Evolutionary conservation across 2,113 vertebrate genomes (phyloP), one percentile per base, ranked within the genome.

Genomic region (Ammodytes dubius): DNA sequence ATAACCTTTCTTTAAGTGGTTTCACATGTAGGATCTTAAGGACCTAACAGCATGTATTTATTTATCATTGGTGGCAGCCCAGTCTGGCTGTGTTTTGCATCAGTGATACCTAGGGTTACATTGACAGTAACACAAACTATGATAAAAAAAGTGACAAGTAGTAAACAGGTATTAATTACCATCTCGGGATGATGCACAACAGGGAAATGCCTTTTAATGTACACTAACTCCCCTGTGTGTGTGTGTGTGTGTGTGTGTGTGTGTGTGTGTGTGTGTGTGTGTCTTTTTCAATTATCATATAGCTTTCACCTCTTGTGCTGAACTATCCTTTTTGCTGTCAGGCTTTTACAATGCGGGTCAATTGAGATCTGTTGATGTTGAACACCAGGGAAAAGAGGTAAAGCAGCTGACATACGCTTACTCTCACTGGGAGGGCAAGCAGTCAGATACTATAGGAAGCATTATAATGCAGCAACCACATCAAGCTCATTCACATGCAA

Each of bases 1-100:
- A 70, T 78, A 78, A 71, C 52, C 82, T 80, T 69, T 35, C 46
- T 45, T 39, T 9, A 70, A 81, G 74, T 79, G 61, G 52, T 58
- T 72, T 84, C 40, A 60, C 67, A 66, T 53, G 82, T 52, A 14
- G 74, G 72, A 65, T 43, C 71, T 58, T 47, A 14, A 69, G 50
- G 43, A 79, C 46, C 40, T 47, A 74, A 72, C 14, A 58, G 19
- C 53, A 17, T 78, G 45, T 14, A 43, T 74, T 79, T 73, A 65
- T 79, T 81, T 68, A 40, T 64, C 39, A 57, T 43, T 70, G 39
- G 46, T 53, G 15, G 52, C 12, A 56, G 53, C 64, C 14, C 15
- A 6, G 17, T 60, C n/a, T 37, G 8, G 13, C 6, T 56, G 19
- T 42, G 40, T 37, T 58, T 64, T 65, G 65, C 14, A 2, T 49